Evolutionary conservation across 2,797 vertebrate genomes (phyloP).

Genomic region (Heliangelus exortis): DNA sequence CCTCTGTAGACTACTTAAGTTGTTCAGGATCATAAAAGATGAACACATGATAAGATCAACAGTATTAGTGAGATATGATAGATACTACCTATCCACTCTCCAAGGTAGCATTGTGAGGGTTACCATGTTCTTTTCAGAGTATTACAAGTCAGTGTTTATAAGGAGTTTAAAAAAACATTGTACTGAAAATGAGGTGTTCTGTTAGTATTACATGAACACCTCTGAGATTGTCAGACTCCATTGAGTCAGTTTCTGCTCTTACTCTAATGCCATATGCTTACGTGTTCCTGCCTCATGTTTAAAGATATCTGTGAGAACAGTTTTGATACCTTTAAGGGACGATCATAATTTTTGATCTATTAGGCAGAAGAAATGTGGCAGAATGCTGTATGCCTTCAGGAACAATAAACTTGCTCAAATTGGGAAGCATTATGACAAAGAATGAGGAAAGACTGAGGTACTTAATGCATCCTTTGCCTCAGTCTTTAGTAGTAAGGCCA

Average conservation of each 20-base stretch:
- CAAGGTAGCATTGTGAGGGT: neutral
- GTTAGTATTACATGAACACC: neutral
- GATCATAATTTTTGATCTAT: neutral
- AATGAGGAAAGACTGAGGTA: too few species aligned
- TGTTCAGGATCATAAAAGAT: neutral
- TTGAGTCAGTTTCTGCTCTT: neutral
- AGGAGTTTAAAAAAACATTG: neutral
- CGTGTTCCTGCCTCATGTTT: neutral
- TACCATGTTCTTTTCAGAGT: neutral
- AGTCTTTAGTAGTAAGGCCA: too few species aligned
- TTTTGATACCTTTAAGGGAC: neutral
- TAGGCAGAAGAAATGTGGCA: neutral
- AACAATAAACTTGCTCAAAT: neutral
- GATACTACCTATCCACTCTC: neutral
- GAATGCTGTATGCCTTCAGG: neutral
- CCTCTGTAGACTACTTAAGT: neutral
- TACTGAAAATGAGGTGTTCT: neutral
- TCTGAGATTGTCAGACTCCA: neutral
- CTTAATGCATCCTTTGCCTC: too few species aligned
- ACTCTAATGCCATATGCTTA: neutral
- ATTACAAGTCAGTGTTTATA: neutral
- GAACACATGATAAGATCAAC: neutral
- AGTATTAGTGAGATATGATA: neutral
- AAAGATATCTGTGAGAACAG: neutral
- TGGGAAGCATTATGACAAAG: neutral